A percentile compares a stretch with the other conserved stretches of the same genome.
Conservation (phyloP, 2,797 vertebrate species). For the Rhinoraja longicauda region DNA sequence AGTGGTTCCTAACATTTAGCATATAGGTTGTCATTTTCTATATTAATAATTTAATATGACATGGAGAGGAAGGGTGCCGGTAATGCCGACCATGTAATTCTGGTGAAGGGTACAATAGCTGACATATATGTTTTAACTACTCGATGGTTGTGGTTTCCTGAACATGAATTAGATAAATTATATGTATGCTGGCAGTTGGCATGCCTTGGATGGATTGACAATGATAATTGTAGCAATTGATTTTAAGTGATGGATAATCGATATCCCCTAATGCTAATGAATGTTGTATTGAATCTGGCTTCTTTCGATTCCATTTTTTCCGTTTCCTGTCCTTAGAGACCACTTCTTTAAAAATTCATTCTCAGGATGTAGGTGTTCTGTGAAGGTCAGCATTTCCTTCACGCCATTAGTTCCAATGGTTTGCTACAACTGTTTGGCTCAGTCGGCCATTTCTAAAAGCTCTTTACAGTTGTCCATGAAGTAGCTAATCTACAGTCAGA, state of each 20-base stretch:
- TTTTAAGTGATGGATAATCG: constrained; percentile 23
- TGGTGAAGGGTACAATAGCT: neutral
- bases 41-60: neutral
- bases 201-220: neutral
- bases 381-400: neutral
- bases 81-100: neutral
- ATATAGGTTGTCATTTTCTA: neutral
- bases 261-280: constrained; percentile 21
- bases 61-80: neutral
- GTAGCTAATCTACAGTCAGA: neutral
- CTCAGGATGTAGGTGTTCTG: neutral
- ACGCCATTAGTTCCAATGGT: neutral
- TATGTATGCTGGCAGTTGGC: neutral
- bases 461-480: neutral
- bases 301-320: neutral
- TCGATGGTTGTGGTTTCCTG: neutral
- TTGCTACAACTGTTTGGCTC: neutral
- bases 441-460: neutral
- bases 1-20: neutral
- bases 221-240: neutral
- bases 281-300: constrained; percentile 15
- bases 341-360: constrained; percentile 22
- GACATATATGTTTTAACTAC: neutral
- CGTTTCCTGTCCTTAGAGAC: neutral
- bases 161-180: neutral